Evolutionary conservation across 2,888 invertebrate species (phyloP).

Genomic region (Caenorhabditis sulstoni): DNA sequence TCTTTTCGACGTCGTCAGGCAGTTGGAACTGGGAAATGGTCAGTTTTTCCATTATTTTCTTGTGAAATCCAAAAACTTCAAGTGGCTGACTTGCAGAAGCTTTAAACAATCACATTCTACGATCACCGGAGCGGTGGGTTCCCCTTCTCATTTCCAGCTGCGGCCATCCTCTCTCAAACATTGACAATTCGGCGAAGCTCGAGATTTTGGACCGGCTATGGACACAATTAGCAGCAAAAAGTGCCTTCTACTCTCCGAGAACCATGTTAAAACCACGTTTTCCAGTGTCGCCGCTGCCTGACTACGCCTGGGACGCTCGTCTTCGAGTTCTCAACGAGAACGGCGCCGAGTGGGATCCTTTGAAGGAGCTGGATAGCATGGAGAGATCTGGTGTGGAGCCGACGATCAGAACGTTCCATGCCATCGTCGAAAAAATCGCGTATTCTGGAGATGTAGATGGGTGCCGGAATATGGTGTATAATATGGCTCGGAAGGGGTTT

Average conservation of each 20-base stretch:
- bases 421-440: conserved; percentile 45
- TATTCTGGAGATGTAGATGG: conserved; percentile 59
- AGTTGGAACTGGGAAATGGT: conserved; percentile 61
- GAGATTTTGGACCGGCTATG: conserved; percentile 66
- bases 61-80: neutral
- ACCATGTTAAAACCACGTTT: neutral
- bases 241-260: too few relatives aligned
- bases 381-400: conserved; percentile 53
- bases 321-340: conserved; percentile 67
- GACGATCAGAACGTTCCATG: conserved; percentile 57
- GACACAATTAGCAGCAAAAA: conserved; percentile 42
- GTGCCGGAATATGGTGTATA: conserved; percentile 60
- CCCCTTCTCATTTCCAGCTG: conserved; percentile 65
- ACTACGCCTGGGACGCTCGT: conserved; percentile 57
- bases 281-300: conserved; percentile 58
- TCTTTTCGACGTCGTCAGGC: conserved; percentile 57
- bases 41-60: too few relatives aligned
- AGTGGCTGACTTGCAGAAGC: conserved; percentile 20
- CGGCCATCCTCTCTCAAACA: conserved; percentile 67
- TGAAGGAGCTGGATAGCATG: conserved; percentile 52
- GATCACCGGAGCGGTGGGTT: conserved; percentile 59
- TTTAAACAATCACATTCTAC: conserved; percentile 8
- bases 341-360: conserved; percentile 56
- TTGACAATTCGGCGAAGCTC: conserved; percentile 39
- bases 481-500: conserved; percentile 68